Evolutionary conservation across 2,797 vertebrate species (phyloP).

Genomic region (Delichon dasypus): DNA sequence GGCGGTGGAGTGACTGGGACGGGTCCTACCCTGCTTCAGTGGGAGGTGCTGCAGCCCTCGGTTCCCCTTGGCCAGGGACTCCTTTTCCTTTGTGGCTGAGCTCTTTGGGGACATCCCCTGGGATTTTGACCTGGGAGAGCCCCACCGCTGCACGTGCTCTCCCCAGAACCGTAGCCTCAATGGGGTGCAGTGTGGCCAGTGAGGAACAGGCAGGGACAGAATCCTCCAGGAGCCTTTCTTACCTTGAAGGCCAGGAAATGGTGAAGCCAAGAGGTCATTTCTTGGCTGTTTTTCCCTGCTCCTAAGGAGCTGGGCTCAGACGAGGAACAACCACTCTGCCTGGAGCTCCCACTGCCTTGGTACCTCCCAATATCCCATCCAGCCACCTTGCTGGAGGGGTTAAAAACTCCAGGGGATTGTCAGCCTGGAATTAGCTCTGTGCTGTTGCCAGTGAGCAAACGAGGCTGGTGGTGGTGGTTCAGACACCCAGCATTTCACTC

Average conservation of each 20-base stretch:
- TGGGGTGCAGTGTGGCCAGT: neutral
- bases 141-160: neutral
- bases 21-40: neutral
- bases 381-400: too few species aligned
- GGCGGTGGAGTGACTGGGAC: neutral
- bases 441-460: neutral
- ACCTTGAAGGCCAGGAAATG: neutral
- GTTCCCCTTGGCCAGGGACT: neutral
- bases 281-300: neutral
- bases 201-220: neutral
- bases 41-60: neutral
- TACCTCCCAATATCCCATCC: neutral
- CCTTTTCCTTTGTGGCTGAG: rapidly evolving
- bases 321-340: neutral
- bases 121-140: neutral
- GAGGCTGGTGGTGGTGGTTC: neutral
- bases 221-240: neutral
- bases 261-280: neutral
- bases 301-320: neutral
- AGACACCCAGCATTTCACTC: neutral
- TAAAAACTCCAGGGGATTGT: neutral
- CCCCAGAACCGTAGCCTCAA: rapidly evolving
- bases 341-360: neutral
- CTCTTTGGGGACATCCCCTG: neutral
- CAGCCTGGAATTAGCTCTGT: neutral